These are phyloP conservation scores for Cephonodes hylas DNA, from an alignment of 2,888 invertebrate species.

Conservation along the genomic window DNA sequence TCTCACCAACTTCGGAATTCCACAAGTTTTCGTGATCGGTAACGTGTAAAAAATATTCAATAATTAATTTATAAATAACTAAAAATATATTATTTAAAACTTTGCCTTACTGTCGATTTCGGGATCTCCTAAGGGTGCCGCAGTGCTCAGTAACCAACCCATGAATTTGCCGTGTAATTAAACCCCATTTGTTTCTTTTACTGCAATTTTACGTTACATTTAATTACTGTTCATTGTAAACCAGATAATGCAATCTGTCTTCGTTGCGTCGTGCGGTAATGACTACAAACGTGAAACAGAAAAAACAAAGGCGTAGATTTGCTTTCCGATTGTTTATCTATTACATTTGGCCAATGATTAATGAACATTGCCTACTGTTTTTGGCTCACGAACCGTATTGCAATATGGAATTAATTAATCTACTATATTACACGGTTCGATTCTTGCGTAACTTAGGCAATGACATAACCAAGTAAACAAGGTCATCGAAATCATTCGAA, in stretches of 20 bases:
- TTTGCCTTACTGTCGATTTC: too few species aligned
- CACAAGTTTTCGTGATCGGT: too few species aligned
- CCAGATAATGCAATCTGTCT: neutral
- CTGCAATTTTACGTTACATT: neutral
- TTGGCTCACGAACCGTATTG: conserved; percentile 14
- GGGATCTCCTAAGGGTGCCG: too few species aligned
- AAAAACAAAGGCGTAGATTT: neutral
- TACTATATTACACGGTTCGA: conserved; percentile 11
- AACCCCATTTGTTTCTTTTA: neutral
- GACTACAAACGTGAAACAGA: neutral
- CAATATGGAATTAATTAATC: conserved; percentile 17
- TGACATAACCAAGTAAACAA: conserved; percentile 18
- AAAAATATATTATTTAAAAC: too few species aligned
- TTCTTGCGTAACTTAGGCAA: conserved; percentile 13
- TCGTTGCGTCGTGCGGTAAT: neutral
- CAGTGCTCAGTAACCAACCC: neutral
- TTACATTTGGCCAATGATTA: conserved; percentile 12
- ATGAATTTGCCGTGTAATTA: neutral
- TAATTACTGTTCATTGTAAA: neutral
- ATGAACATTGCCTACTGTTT: conserved; percentile 12
- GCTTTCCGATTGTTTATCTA: conserved; percentile 11
- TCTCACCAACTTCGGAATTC: too few species aligned
- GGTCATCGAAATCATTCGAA: conserved; percentile 11
- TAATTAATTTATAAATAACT: too few species aligned
- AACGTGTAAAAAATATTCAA: too few species aligned